Percentiles rank a stretch among this genome's conserved stretches.
phyloP scores from a whole-genome alignment of 30 jellyfish, hydroid and myxozoan genomes.

The Chrysaora quinquecirrha region DNA sequence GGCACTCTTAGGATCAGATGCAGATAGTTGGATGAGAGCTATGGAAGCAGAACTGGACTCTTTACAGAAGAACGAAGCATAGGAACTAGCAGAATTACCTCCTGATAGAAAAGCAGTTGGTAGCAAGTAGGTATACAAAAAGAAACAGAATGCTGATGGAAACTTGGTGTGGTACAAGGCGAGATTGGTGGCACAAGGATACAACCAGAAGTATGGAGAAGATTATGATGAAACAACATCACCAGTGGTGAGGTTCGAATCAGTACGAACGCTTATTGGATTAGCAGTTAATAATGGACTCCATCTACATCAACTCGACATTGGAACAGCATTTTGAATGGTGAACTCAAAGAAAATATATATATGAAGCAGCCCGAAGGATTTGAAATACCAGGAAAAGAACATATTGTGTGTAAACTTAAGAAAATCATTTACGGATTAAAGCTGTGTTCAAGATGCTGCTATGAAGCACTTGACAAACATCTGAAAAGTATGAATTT shows the following conservation, averaged over 20 bases:
- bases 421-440: conserved; percentile 27
- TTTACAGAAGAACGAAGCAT: conserved; percentile 27
- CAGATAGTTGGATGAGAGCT: conserved; percentile 67
- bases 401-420: conserved; percentile 59
- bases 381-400: conserved; percentile 41
- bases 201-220: conserved; percentile 28
- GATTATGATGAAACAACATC: conserved; percentile 53
- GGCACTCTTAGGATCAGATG: no score
- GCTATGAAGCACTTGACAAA: conserved; percentile 51
- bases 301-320: conserved; percentile 56
- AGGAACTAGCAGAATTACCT: conserved; percentile 57
- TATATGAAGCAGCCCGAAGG: conserved; percentile 82
- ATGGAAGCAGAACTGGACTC: conserved; percentile 45
- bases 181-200: conserved; percentile 57
- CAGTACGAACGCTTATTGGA: conserved; percentile 58
- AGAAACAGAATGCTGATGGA: conserved; percentile 39
- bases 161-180: conserved; percentile 43
- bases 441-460: conserved; percentile 54
- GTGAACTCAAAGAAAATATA: conserved; percentile 49
- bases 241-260: conserved; percentile 57
- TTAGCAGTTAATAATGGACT: conserved; percentile 29
- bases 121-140: conserved; percentile 57
- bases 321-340: conserved; percentile 64
- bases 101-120: conserved; percentile 24
- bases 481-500: conserved; percentile 36